These are phyloP conservation scores for Dryobotodes eremita DNA, from an alignment of 2,888 invertebrate species.

Conservation along the genomic window DNA sequence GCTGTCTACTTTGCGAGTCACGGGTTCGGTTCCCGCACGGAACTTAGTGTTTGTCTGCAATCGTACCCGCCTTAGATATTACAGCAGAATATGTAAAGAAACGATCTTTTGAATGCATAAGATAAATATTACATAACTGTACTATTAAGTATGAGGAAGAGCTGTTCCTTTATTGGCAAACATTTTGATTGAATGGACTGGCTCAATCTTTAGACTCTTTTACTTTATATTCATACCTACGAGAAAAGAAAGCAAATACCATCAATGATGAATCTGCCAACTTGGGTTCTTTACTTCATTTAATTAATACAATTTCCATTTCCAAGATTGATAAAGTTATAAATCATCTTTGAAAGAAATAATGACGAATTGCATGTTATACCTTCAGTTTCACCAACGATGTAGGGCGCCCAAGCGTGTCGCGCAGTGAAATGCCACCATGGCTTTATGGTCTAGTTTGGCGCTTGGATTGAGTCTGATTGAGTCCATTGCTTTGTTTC, in stretches of 20 bases:
- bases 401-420: conserved; percentile 66
- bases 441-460: conserved; percentile 28
- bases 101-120: not conserved
- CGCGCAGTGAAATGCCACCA: conserved; percentile 49
- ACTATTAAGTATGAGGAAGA: no score
- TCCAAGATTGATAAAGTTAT: conserved; percentile 1
- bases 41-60: not conserved
- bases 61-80: not conserved
- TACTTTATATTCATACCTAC: not conserved
- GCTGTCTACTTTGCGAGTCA: not conserved
- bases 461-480: conserved; percentile 25
- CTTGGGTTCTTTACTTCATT: not conserved
- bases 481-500: conserved; percentile 42
- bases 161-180: not conserved
- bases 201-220: not conserved
- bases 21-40: conserved; percentile 16
- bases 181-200: not conserved
- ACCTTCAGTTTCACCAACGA: conserved; percentile 52
- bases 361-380: conserved; percentile 34
- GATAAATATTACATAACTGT: no score
- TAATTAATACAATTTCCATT: not conserved
- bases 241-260: not conserved
- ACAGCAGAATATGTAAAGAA: not conserved
- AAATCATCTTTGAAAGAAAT: conserved; percentile 10
- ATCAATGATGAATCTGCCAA: not conserved